A percentile compares a stretch with the other conserved stretches of the same genome.
phyloP scores from a whole-genome alignment of 2,888 invertebrate genomes.

The Lasius fuliginosus region DNA sequence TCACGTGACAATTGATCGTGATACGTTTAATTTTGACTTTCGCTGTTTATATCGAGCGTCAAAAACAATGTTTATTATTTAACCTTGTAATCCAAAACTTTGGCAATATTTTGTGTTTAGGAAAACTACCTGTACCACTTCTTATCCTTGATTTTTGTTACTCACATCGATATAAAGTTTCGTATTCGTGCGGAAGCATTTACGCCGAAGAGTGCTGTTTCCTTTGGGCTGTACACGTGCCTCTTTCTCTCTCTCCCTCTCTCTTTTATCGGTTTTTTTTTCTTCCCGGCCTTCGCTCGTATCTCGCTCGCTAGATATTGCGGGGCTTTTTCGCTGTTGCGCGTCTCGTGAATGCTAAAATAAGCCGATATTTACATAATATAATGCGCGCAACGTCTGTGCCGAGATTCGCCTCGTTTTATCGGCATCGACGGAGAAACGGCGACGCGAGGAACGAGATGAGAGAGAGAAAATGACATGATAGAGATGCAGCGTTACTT shows the following conservation, averaged over 20 bases:
- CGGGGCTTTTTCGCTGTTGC: constrained; percentile 52
- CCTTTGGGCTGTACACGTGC: not conserved
- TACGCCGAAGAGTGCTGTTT: constrained; percentile 40
- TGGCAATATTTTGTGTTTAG: not conserved
- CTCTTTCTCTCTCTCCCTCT: constrained; percentile 20
- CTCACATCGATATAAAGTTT: not conserved
- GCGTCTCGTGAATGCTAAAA: constrained; percentile 65
- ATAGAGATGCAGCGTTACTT: constrained; percentile 26
- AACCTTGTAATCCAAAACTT: not conserved
- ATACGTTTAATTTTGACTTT: not conserved
- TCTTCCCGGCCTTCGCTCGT: constrained; percentile 3
- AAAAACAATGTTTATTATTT: not conserved
- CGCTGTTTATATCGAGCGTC: not conserved
- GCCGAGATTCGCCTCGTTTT: constrained; percentile 50
- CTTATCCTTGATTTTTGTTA: not conserved
- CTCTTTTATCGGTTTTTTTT: constrained; percentile 7
- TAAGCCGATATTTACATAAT: constrained; percentile 76
- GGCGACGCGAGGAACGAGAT: not conserved
- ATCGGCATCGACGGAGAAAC: constrained; percentile 9
- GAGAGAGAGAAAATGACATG: not conserved
- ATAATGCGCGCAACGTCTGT: constrained; percentile 66
- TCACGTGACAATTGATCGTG: not conserved
- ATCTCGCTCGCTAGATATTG: constrained; percentile 53
- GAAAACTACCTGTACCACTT: not conserved
- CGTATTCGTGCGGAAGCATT: not conserved